Evolutionary conservation across 2,888 invertebrate species (phyloP).

Genomic region (Ormyrus thymus): DNA sequence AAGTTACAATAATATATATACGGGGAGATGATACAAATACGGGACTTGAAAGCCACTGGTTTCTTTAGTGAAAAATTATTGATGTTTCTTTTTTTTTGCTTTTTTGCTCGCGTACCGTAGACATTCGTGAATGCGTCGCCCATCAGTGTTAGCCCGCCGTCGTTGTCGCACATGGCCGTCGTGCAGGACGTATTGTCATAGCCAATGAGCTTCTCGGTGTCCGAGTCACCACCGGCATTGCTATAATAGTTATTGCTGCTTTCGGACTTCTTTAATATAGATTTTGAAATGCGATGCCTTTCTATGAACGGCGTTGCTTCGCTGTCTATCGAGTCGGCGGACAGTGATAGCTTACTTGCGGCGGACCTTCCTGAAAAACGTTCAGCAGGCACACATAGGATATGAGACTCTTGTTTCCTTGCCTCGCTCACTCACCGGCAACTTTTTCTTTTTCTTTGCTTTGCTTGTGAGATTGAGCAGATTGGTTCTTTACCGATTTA

Average conservation of each 20-base stretch:
- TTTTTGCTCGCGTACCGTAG: slow-evolving; percentile 56
- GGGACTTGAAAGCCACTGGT: slow-evolving; percentile 2
- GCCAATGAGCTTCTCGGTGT: slow-evolving; percentile 85
- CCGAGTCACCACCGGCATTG: slow-evolving; percentile 79
- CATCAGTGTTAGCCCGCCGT: slow-evolving; percentile 69
- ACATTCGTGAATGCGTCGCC: slow-evolving; percentile 64
- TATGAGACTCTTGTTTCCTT: slow-evolving; percentile 35
- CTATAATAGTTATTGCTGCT: slow-evolving; percentile 76
- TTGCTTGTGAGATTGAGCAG: slow-evolving; percentile 18
- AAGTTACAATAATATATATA: neutral
- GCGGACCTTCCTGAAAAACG: slow-evolving; percentile 70
- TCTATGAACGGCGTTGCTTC: slow-evolving; percentile 80
- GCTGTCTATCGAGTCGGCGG: slow-evolving; percentile 83
- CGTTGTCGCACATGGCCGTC: slow-evolving; percentile 78
- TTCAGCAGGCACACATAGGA: slow-evolving; percentile 52
- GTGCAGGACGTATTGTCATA: slow-evolving; percentile 78
- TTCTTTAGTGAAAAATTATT: neutral
- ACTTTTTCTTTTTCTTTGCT: slow-evolving; percentile 8
- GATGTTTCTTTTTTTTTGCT: neutral
- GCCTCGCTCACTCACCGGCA: slow-evolving; percentile 7
- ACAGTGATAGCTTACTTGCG: slow-evolving; percentile 82
- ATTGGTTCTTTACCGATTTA: neutral
- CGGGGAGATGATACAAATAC: neutral
- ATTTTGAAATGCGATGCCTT: slow-evolving; percentile 82
- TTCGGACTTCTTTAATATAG: slow-evolving; percentile 86